phyloP scores from a whole-genome alignment of 2,888 invertebrate genomes.

The Cantharis lateralis region DNA sequence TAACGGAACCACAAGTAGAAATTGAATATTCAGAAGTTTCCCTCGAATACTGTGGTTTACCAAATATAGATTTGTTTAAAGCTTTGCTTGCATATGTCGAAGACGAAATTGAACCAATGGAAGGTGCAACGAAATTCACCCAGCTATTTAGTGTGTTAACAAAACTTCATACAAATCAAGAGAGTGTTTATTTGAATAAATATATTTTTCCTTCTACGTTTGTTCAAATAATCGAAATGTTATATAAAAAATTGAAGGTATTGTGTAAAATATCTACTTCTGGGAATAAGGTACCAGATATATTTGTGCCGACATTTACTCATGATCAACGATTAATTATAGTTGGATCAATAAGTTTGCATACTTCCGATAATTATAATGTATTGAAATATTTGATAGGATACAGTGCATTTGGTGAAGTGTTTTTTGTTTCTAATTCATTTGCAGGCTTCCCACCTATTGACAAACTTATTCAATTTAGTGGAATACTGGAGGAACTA shows the following conservation, averaged over 20 bases:
- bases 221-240: conserved; percentile 8
- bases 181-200: conserved; percentile 5
- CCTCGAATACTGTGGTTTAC: conserved; percentile 2
- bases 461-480: not conserved
- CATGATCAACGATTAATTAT: not conserved
- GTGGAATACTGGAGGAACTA: not conserved
- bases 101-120: conserved; percentile 7
- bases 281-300: not conserved
- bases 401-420: conserved; percentile 9
- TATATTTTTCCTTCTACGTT: conserved; percentile 9
- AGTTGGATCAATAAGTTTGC: not conserved
- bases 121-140: conserved; percentile 1
- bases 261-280: not conserved
- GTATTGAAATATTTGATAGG: conserved; percentile 12
- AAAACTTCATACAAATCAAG: conserved; percentile 12
- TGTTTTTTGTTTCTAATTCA: conserved; percentile 15
- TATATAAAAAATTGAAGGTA: conserved; percentile 8
- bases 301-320: conserved; percentile 3
- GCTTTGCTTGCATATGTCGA: conserved; percentile 2
- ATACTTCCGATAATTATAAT: not conserved
- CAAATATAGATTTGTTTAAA: conserved; percentile 1
- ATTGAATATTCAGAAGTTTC: not conserved
- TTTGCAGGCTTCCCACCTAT: not conserved
- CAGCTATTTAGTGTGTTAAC: conserved; percentile 15
- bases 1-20: not conserved